Percentiles rank a stretch among this genome's conserved stretches.
These are phyloP conservation scores for Himalopsyche anomala DNA, from an alignment of 2,888 invertebrate genomes.

Conservation along the genomic window DNA sequence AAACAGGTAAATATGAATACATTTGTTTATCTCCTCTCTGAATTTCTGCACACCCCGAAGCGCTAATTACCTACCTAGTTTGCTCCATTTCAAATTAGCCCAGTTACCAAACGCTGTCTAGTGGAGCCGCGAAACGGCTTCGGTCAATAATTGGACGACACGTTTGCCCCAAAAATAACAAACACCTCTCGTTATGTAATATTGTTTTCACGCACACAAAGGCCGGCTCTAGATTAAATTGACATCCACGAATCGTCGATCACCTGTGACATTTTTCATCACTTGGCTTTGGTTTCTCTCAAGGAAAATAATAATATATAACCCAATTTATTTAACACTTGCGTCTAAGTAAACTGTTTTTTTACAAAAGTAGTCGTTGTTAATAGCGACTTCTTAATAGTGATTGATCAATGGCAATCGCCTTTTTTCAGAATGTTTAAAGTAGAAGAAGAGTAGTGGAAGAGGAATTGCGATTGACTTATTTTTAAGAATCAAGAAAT, in stretches of 20 bases:
- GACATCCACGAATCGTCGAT: not conserved
- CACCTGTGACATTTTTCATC: slow-evolving; percentile 1
- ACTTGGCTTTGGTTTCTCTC: not conserved
- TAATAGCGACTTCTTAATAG: too few relatives aligned
- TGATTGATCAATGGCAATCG: too few relatives aligned
- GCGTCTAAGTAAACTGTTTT: too few relatives aligned
- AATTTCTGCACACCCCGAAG: not conserved
- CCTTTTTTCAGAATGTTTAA: too few relatives aligned
- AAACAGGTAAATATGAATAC: not conserved
- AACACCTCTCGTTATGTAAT: slow-evolving; percentile 18
- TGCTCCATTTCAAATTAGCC: slow-evolving; percentile 20
- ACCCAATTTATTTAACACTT: too few relatives aligned
- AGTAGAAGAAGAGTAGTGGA: too few relatives aligned
- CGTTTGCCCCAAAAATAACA: slow-evolving; percentile 26
- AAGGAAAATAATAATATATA: too few relatives aligned
- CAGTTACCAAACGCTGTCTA: not conserved
- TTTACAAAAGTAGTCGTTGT: too few relatives aligned
- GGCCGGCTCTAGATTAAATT: not conserved
- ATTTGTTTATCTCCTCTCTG: not conserved
- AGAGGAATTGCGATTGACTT: too few relatives aligned
- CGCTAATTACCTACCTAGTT: slow-evolving; percentile 13
- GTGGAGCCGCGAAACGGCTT: slow-evolving; percentile 25
- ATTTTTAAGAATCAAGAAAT: too few relatives aligned
- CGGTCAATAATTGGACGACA: slow-evolving; percentile 26
- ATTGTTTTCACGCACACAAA: not conserved